These are phyloP conservation scores for Drosophila sulfurigaster DNA, from an alignment of 1,140 invertebrate genomes.

Conservation along the genomic window DNA sequence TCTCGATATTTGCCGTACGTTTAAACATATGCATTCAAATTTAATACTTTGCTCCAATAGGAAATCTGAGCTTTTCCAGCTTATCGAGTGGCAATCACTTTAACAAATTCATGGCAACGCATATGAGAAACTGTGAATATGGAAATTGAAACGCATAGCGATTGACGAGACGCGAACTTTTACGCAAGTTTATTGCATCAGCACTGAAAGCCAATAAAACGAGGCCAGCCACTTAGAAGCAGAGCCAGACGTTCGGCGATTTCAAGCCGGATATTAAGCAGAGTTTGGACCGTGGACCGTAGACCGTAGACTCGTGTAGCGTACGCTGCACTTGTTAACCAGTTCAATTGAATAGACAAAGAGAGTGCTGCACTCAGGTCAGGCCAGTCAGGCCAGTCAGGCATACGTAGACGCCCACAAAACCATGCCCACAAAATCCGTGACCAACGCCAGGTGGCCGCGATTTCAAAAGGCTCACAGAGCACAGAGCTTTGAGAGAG, in stretches of 20 bases:
- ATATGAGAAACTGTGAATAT: neutral
- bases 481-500: neutral
- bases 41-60: too few relatives aligned
- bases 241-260: conserved; percentile 11
- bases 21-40: too few relatives aligned
- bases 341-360: conserved; percentile 51
- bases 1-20: too few relatives aligned
- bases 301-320: neutral
- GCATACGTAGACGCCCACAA: neutral
- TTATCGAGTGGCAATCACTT: neutral
- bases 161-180: conserved; percentile 33
- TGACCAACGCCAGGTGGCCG: neutral
- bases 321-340: conserved; percentile 31
- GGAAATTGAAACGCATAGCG: conserved; percentile 9
- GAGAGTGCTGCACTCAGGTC: conserved; percentile 16
- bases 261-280: conserved; percentile 34
- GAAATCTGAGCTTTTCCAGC: neutral
- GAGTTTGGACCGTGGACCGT: neutral
- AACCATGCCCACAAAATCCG: neutral
- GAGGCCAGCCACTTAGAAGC: conserved; percentile 32
- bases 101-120: neutral
- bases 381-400: conserved; percentile 1
- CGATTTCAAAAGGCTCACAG: conserved; percentile 8
- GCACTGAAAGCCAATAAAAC: conserved; percentile 47
- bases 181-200: conserved; percentile 46